Conservation (phyloP, 2,888 invertebrate genomes). For the Campoplex capitator region DNA sequence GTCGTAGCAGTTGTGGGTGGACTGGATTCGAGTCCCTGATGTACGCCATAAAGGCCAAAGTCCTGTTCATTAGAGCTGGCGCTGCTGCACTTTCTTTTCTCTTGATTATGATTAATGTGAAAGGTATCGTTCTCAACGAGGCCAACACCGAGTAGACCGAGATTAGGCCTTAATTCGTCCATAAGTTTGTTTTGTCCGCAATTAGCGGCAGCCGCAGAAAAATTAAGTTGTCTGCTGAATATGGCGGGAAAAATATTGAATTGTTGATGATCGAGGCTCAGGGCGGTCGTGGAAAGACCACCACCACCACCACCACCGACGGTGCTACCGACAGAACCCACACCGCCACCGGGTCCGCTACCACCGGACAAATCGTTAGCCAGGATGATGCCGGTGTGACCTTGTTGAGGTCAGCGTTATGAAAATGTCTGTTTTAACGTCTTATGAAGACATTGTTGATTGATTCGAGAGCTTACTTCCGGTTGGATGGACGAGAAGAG, state of each 20-base stretch:
- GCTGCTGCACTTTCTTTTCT: conserved; percentile 91
- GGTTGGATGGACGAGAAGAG: background rate
- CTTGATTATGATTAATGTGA: conserved; percentile 86
- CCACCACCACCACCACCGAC: conserved; percentile 85
- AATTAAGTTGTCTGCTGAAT: conserved; percentile 95
- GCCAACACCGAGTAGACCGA: conserved; percentile 92
- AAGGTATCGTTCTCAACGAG: conserved; percentile 91
- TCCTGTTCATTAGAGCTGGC: conserved; percentile 94
- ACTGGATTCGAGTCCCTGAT: conserved; percentile 84
- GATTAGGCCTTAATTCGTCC: conserved; percentile 94
- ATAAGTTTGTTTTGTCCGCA: conserved; percentile 93
- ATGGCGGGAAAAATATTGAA: conserved; percentile 97
- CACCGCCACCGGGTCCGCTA: conserved; percentile 84
- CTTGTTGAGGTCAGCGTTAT: conserved; percentile 71
- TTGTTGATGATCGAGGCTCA: conserved; percentile 90
- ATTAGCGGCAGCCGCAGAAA: conserved; percentile 87
- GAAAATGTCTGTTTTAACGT: conserved; percentile 31
- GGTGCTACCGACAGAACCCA: conserved; percentile 94
- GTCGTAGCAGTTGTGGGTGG: conserved; percentile 83
- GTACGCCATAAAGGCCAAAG: conserved; percentile 92
- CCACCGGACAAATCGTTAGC: conserved; percentile 83
- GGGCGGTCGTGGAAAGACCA: conserved; percentile 85
- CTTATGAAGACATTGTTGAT: conserved; percentile 64
- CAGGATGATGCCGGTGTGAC: conserved; percentile 82
- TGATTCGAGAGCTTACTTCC: background rate